Evolutionary conservation across 2,797 vertebrate genomes (phyloP), one percentile per base, ranked within the genome.

Genomic region (Poliocrania exsul): DNA sequence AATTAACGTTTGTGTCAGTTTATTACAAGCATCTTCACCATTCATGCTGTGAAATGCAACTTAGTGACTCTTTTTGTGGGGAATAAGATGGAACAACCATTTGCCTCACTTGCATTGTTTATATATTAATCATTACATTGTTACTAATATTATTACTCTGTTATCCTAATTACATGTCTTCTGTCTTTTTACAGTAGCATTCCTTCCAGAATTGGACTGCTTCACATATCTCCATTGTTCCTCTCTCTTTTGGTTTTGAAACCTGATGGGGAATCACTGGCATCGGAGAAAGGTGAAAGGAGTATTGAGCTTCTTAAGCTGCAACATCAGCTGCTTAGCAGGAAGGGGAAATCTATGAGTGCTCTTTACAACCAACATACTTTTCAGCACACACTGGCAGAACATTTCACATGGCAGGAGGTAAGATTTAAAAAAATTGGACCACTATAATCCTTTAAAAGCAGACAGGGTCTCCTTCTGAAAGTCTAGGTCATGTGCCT

Each of bases 401-500:
- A 81, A 70, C 35, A 74, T 33, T 75, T 74, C 64, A 64, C 49
- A 33, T 0, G 2, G 81, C 10, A 6, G 73, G 81, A 95, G 75
- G 84, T 1, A 5, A 95, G 53, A 53, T 57, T 90, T 70, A 33
- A 58, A 88, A 78, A 95, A 88, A 77, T 0, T 35, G 67, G 71
- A 71, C 66, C 81, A 51, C 62, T 79, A 2, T 23, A 91, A 86
- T 49, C 81, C 82, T 81, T 64, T 83, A 75, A 95, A 96, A 95
- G 56, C 86, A 89, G 94, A 33, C 49, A 88, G 74, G 81, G 91
- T 90, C 80, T 95, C 85, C 80, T 89, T 93, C 86, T 88, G 75
- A 86, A 93, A 86, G 88, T 29, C 81, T 87, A 84, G 94, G 92
- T 94, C 96, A 94, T 92, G 83, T 90, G 89, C 87, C 91, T 96